Evolutionary conservation across 2,113 vertebrate species (phyloP).

Genomic region (Phaethon lepturus): DNA sequence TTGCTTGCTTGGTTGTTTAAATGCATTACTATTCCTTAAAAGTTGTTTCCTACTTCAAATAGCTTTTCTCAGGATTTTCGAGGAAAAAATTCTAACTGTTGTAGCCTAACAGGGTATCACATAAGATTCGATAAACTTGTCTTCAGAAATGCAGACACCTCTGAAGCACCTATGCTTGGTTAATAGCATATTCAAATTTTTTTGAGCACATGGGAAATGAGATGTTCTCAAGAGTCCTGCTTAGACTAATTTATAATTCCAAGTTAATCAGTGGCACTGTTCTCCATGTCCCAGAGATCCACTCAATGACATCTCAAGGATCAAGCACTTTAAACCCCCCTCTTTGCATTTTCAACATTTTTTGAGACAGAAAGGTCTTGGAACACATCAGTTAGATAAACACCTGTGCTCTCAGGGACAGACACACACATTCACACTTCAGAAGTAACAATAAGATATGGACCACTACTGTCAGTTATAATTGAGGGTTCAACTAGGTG

Average conservation of each 20-base stretch:
- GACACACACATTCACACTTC: not conserved
- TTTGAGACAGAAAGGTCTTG: not conserved
- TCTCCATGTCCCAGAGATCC: not conserved
- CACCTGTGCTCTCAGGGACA: not conserved
- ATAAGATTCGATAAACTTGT: not conserved
- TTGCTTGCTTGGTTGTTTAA: not conserved
- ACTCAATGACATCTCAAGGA: not conserved
- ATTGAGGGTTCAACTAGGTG: not conserved
- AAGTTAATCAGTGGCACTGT: not conserved
- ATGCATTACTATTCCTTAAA: not conserved
- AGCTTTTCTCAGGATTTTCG: too few species aligned
- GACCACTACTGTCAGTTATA: fast-evolving
- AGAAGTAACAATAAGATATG: fast-evolving
- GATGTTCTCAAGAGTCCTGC: not conserved
- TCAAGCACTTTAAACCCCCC: not conserved
- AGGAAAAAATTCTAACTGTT: too few species aligned
- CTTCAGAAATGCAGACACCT: not conserved
- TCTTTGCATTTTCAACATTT: not conserved
- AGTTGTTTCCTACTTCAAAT: not conserved
- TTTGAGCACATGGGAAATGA: not conserved
- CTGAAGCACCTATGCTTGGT: not conserved
- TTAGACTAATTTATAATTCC: not conserved
- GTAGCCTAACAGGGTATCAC: not conserved
- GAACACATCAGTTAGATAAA: not conserved
- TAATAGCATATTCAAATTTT: not conserved